Evolutionary conservation across 2,113 vertebrate genomes (phyloP), one percentile per base, ranked within the genome.

Genomic region (Thamnophis sirtalis): DNA sequence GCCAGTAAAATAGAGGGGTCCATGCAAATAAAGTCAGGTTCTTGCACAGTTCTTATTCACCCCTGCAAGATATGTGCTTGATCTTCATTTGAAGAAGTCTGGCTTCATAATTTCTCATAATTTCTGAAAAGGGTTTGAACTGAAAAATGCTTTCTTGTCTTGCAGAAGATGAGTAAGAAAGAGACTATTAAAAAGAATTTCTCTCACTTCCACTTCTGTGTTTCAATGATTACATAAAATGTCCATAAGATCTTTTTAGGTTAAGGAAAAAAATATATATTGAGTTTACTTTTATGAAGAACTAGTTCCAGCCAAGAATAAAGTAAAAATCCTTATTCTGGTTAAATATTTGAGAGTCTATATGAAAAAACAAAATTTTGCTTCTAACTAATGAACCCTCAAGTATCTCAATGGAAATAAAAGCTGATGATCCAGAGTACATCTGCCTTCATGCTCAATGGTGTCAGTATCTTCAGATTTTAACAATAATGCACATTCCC

Each of bases 381-480:
- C 94, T 96, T 96, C 94, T 93, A 95, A 95, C 94, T 96, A 97
- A 97, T 92, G 96, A 96, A 94, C 96, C 94, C 92, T 97, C 15
- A 86, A 92, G 95, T 80, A 96, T 93, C 95, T 63, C 3, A 21
- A 90, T 88, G 91, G 93, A 96, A 96, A 95, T 96, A 96, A 97
- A 97, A 93, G 92, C 95, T 96, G 92, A 93, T 96, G 96, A 96
- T 97, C 96, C 96, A 96, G 95, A 96, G 94, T 96, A 96, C 95
- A 89, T 95, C 97, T 93, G 94, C 95, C 94, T 95, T 95, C 94
- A 95, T 95, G 96, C 97, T 96, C 95, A 88, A 89, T 87, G 87
- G 94, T 93, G 89, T 94, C 94, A 93, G 96, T 91, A 97, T 90
- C 93, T 92, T 95, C 22, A 94, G 56, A 92, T 95, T 97, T 96